Percentiles rank a stretch among this genome's conserved stretches.
Evolutionary conservation across 2,113 vertebrate species (phyloP).

Genomic region (Motacilla alba): DNA sequence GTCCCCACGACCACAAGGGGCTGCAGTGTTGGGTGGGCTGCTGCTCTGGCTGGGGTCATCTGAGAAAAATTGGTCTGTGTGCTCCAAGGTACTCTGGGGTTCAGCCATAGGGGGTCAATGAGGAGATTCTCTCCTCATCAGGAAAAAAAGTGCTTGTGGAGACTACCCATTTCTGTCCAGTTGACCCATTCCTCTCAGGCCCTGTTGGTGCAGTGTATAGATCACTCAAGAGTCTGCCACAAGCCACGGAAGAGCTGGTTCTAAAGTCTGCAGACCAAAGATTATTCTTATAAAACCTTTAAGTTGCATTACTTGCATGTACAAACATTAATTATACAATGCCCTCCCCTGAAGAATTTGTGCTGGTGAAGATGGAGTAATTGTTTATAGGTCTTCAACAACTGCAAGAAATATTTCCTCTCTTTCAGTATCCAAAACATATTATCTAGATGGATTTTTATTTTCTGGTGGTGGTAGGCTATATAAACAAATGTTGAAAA

Average conservation of each 20-base stretch:
- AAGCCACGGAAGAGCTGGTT: not conserved
- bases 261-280: not conserved
- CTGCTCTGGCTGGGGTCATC: not conserved
- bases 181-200: not conserved
- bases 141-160: not conserved
- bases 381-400: not conserved
- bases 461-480: not conserved
- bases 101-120: not conserved
- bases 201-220: not conserved
- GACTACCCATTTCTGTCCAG: not conserved
- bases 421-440: not conserved
- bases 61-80: not conserved
- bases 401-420: not conserved
- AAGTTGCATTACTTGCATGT: not conserved
- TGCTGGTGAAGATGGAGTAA: not conserved
- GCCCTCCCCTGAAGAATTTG: not conserved
- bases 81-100: not conserved
- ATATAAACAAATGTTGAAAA: not conserved
- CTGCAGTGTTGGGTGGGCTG: not conserved
- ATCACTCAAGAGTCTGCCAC: not conserved
- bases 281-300: not conserved
- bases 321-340: not conserved
- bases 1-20: rapidly evolving
- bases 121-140: not conserved
- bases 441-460: not conserved